These are phyloP conservation scores for Mythimna ferrago DNA, from an alignment of 2,888 invertebrate genomes.

Conservation along the genomic window DNA sequence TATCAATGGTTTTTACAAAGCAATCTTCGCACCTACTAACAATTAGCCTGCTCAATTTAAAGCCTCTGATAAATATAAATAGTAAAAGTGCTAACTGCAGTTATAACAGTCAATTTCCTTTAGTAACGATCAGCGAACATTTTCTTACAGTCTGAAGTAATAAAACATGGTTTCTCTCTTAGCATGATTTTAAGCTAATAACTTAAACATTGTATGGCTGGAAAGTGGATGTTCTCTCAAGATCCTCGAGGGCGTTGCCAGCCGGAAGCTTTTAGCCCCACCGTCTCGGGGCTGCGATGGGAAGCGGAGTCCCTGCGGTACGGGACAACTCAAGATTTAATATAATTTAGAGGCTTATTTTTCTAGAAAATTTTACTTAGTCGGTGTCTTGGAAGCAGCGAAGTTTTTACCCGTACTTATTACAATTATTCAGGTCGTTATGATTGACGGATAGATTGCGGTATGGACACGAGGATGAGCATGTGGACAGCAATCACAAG, in stretches of 20 bases:
- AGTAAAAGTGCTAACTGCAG: background rate
- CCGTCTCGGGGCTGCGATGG: conserved; percentile 8
- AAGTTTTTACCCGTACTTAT: background rate
- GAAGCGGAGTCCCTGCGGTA: conserved; percentile 19
- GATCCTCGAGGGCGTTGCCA: conserved; percentile 24
- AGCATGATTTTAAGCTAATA: background rate
- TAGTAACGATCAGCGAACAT: background rate
- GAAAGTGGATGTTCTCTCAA: conserved; percentile 25
- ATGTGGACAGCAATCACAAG: background rate
- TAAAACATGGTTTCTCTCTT: conserved; percentile 4
- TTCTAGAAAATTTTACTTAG: conserved; percentile 12
- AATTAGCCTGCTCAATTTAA: background rate
- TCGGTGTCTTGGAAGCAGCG: background rate
- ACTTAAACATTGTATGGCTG: conserved; percentile 33
- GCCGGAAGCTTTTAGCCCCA: conserved; percentile 56
- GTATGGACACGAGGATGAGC: background rate
- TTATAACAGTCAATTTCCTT: background rate
- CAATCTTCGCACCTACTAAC: background rate
- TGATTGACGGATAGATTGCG: background rate
- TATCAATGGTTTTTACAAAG: too few species aligned
- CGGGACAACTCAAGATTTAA: conserved; percentile 24
- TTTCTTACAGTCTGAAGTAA: background rate
- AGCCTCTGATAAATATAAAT: background rate
- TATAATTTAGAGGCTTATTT: conserved; percentile 14
- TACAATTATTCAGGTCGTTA: background rate